Base-by-base conservation (phyloP, 1,140 invertebrate species). In the Phthorimaea operculella region DNA sequence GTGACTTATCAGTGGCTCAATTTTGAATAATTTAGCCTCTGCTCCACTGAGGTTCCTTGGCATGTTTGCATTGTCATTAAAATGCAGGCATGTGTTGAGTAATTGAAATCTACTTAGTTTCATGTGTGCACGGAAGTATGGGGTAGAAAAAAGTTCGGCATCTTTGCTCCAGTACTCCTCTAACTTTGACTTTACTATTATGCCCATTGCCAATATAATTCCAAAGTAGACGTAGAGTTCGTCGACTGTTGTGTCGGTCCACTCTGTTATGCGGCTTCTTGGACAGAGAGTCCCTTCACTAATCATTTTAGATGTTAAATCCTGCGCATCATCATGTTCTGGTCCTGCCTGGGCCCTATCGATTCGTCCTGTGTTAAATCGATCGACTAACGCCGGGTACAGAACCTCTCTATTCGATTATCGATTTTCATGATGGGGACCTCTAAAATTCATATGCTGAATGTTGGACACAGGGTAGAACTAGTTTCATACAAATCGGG, bases 151-250 rank as follows among this genome's bases (percentile, higher is more conserved):
- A 14, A 69, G 45, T 12, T 57, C 45, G 7, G 33, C n/a, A 1
- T 18, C 10, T 12, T 44, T n/a, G 39, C 52, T 61, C 61, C 61
- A 67, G 48, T 65, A 70, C 16, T 59, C 57, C 4, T 61, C 52
- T 10, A 59, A 3, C 7, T 55, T 16, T 7, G 55, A 42, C 47
- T 64, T 64, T 11, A 63, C 47, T 5, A 61, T 48, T 11, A 64
- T 36, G 3, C 62, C 68, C 36, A 54, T 63, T 1, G 62, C 52
- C 6, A 66, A 28, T 15, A 64, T 12, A 9, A 70, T 52, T 3
- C 49, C 64, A 11, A 66, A 59, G 51, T 53, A 66, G 4, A 51
- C 33, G 10, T 59, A 57, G 5, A 63, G 4, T 45, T 70, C 67
- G 44, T 64, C 42, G 14, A 16, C 21, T 36, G 51, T 49, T 10